Evolutionary conservation across 2,797 vertebrate genomes (phyloP).

Genomic region (Melanotaenia boesemani): DNA sequence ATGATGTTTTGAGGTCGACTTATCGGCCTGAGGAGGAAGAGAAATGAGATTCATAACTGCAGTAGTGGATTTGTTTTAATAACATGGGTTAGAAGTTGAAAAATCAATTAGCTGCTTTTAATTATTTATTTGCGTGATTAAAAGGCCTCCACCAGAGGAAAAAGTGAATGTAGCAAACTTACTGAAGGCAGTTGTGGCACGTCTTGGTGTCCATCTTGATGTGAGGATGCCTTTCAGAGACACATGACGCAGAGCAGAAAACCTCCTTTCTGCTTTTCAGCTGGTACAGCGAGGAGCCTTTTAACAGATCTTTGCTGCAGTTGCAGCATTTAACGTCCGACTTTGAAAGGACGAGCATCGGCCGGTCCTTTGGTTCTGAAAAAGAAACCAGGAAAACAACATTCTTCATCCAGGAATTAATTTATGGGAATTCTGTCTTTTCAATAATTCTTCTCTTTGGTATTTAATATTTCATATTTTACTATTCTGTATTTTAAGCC

Average conservation of each 20-base stretch:
- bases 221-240: constrained; percentile 51
- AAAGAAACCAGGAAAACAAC: too few relatives aligned
- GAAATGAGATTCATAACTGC: fast-evolving
- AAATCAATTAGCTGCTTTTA: too few relatives aligned
- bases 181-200: constrained; percentile 93
- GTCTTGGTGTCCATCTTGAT: constrained; percentile 77
- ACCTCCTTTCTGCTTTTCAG: constrained; percentile 87
- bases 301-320: constrained; percentile 88
- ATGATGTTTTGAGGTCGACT: constrained; percentile 89
- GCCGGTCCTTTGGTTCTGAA: not conserved
- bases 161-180: too few relatives aligned
- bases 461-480: too few relatives aligned
- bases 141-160: too few relatives aligned
- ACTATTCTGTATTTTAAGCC: too few relatives aligned
- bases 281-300: constrained; percentile 88
- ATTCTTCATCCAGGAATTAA: too few relatives aligned
- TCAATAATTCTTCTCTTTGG: too few relatives aligned
- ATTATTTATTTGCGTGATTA: too few relatives aligned
- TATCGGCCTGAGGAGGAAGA: constrained; percentile 81
- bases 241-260: constrained; percentile 91
- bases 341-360: constrained; percentile 67
- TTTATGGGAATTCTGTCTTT: too few relatives aligned
- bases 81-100: too few relatives aligned
- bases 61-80: not conserved
- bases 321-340: constrained; percentile 76